Conservation (phyloP, 2,113 vertebrate genomes). For the Bambusicola thoracicus region DNA sequence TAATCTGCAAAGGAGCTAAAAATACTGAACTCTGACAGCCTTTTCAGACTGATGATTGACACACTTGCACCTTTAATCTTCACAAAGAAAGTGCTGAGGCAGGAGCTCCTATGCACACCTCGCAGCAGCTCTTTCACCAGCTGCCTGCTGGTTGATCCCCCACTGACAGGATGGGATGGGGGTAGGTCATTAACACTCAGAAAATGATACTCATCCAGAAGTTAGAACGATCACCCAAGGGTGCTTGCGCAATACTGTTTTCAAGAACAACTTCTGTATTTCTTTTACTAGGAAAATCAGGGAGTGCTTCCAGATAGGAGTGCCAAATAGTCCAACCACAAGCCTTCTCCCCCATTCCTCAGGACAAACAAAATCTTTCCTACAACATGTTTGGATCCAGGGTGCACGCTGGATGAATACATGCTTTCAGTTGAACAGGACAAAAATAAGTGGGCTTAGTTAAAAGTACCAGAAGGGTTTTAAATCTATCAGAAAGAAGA, state of each 20-base stretch:
- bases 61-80: not conserved
- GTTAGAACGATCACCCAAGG: not conserved
- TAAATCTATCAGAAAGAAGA: not conserved
- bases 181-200: not conserved
- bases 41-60: conserved; percentile 18
- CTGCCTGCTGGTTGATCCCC: not conserved
- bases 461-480: not conserved
- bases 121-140: not conserved
- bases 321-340: not conserved
- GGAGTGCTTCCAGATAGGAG: not conserved
- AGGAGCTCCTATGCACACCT: not conserved
- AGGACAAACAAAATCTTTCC: not conserved
- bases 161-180: not conserved
- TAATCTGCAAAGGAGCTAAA: conserved; percentile 46
- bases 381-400: not conserved
- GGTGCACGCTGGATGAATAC: not conserved
- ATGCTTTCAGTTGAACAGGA: not conserved
- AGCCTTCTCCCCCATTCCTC: not conserved
- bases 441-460: not conserved
- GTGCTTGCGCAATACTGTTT: not conserved
- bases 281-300: not conserved
- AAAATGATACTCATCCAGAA: not conserved
- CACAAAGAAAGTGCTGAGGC: not conserved
- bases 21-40: conserved; percentile 3
- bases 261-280: not conserved